phyloP scores from a whole-genome alignment of 2,113 vertebrate species.

The Pluvialis apricaria region DNA sequence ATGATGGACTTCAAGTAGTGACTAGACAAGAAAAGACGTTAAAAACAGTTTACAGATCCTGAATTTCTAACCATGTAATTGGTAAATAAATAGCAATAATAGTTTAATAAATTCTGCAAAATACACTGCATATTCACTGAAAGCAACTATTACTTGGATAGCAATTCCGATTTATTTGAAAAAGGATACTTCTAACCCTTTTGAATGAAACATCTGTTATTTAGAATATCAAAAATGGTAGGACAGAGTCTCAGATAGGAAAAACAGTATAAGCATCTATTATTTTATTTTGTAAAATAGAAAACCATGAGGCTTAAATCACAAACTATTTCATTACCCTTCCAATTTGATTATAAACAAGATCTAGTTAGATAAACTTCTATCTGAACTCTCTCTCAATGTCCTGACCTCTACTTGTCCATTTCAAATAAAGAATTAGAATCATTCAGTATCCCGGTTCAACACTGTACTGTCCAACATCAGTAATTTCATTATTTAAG shows the following conservation, averaged over 20 bases:
- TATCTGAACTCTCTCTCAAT: background rate
- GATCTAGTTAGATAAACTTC: background rate
- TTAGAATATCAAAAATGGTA: background rate
- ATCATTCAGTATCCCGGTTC: background rate
- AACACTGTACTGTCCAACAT: background rate
- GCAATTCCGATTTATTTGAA: background rate
- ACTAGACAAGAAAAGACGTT: background rate
- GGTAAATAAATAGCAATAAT: background rate
- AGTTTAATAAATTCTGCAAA: background rate
- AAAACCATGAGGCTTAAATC: background rate
- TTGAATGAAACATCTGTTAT: background rate
- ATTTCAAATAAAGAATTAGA: background rate
- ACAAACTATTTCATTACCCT: background rate
- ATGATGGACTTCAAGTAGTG: background rate
- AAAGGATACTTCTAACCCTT: background rate
- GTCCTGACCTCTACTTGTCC: background rate
- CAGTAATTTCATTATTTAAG: background rate
- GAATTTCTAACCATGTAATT: background rate
- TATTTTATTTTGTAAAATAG: background rate
- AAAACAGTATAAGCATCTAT: background rate
- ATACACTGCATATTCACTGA: background rate
- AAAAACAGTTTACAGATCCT: background rate
- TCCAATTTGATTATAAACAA: background rate
- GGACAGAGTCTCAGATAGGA: background rate
- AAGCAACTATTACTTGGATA: background rate